These are phyloP conservation scores for Cyphomyrus discorhynchus DNA, from an alignment of 2,113 vertebrate genomes.

Conservation along the genomic window DNA sequence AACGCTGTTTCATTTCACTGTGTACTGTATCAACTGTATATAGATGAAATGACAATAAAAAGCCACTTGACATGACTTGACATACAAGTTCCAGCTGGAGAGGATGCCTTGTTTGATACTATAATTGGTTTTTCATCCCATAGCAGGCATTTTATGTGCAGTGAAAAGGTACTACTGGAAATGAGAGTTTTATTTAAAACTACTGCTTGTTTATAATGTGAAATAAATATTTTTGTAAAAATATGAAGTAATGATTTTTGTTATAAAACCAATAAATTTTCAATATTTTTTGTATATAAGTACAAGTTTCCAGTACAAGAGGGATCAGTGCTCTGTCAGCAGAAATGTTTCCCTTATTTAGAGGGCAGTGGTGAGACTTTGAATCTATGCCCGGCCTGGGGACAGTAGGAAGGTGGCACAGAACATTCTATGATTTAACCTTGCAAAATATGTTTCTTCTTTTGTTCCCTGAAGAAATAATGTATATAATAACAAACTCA, in stretches of 20 bases:
- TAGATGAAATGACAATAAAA: background rate
- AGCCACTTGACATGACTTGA: background rate
- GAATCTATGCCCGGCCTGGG: background rate
- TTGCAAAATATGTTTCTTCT: background rate
- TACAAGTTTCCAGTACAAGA: background rate
- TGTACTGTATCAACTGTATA: background rate
- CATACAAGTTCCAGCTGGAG: background rate
- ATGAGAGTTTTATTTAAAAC: too few relatives aligned
- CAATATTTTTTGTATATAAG: too few relatives aligned
- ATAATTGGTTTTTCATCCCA: background rate
- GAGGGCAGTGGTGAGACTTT: background rate
- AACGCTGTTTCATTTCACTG: background rate
- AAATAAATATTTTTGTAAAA: background rate
- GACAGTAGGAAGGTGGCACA: background rate
- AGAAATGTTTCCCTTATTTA: background rate
- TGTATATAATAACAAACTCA: too few relatives aligned
- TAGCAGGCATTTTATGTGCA: background rate
- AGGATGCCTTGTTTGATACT: background rate
- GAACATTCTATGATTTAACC: background rate
- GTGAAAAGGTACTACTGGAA: background rate
- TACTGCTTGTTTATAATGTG: too few relatives aligned
- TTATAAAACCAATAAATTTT: too few relatives aligned
- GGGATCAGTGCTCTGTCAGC: background rate
- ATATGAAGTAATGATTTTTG: background rate
- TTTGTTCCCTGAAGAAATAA: too few relatives aligned